phyloP scores from a whole-genome alignment of 2,113 vertebrate genomes.

The Pionites leucogaster region DNA sequence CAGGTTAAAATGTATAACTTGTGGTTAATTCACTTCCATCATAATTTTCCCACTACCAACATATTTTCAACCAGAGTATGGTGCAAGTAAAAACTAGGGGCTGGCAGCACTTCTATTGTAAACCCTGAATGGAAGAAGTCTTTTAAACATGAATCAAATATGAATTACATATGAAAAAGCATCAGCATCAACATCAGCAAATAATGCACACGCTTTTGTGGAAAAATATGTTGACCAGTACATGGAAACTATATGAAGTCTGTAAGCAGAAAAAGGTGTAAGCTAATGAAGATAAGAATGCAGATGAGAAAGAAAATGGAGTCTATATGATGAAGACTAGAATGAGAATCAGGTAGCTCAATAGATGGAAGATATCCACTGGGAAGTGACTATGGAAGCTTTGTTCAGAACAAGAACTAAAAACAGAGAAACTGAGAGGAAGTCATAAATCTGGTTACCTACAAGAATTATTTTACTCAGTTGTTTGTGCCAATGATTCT shows the following conservation, averaged over 20 bases:
- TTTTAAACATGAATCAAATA: background rate
- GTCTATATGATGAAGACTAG: background rate
- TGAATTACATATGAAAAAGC: background rate
- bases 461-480: background rate
- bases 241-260: background rate
- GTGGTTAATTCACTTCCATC: background rate
- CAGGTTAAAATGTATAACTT: background rate
- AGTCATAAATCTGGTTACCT: background rate
- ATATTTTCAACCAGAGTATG: background rate
- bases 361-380: background rate
- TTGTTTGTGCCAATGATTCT: background rate
- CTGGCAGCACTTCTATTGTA: background rate
- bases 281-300: background rate
- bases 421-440: background rate
- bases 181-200: background rate
- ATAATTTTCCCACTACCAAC: background rate
- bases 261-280: background rate
- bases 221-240: background rate
- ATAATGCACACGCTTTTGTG: background rate
- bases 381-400: background rate
- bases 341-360: background rate
- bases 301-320: background rate
- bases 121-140: background rate
- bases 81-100: background rate
- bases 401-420: background rate